These are phyloP conservation scores for Holothuria scabra DNA, from an alignment of 53 echinoderm and acorn worm genomes.

Conservation along the genomic window DNA sequence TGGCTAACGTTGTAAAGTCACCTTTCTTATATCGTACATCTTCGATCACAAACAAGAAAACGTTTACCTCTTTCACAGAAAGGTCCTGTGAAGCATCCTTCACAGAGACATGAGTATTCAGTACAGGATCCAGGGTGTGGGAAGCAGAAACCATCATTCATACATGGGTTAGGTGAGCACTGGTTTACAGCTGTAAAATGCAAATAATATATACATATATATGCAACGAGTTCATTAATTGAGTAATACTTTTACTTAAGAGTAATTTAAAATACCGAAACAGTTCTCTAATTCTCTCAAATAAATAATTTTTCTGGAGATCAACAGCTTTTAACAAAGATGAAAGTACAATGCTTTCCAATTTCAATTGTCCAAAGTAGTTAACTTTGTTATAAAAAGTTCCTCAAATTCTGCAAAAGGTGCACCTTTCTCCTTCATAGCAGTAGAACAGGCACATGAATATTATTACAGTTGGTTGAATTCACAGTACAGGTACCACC, in stretches of 20 bases:
- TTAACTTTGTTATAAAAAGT: too few relatives aligned
- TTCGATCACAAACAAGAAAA: background rate
- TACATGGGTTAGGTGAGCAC: slow-evolving; percentile 69
- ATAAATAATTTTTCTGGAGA: too few relatives aligned
- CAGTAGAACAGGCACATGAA: slow-evolving; percentile 65
- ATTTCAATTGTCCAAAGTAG: too few relatives aligned
- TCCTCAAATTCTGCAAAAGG: background rate
- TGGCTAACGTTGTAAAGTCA: too few relatives aligned
- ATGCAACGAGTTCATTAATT: too few relatives aligned
- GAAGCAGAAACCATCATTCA: slow-evolving; percentile 72
- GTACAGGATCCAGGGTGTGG: slow-evolving; percentile 64
- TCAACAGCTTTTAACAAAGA: too few relatives aligned
- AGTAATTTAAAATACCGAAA: too few relatives aligned
- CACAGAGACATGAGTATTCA: slow-evolving; percentile 72
- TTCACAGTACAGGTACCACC: slow-evolving; percentile 61
- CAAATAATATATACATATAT: background rate
- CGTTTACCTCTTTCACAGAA: slow-evolving; percentile 67
- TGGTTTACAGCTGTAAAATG: slow-evolving; percentile 50
- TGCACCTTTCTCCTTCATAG: slow-evolving; percentile 47
- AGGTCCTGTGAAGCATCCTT: slow-evolving; percentile 70
- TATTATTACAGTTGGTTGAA: slow-evolving; percentile 50
- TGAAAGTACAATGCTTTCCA: too few relatives aligned
- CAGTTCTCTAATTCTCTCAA: too few relatives aligned
- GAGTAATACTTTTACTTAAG: too few relatives aligned
- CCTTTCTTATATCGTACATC: too few relatives aligned